Conservation (phyloP, 2,888 invertebrate species). For the Melieria picta region DNA sequence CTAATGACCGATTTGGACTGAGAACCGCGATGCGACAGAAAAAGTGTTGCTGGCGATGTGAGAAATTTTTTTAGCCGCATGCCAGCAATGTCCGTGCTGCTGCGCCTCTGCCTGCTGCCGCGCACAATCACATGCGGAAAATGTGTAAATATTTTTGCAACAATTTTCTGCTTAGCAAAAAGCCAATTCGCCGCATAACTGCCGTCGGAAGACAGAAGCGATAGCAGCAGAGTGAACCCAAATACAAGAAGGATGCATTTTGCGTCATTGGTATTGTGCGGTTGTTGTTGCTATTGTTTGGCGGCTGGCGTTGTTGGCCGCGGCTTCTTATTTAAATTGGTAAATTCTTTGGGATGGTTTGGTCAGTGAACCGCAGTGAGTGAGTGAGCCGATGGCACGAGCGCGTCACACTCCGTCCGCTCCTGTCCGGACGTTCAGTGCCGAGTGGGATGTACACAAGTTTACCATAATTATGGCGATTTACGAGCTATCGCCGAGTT, state of each 20-base stretch:
- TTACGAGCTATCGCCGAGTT: constrained; percentile 33
- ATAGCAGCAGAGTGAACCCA: neutral
- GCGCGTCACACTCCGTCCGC: neutral
- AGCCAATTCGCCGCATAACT: neutral
- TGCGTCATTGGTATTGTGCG: too few relatives aligned
- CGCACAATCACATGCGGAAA: constrained; percentile 36
- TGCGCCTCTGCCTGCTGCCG: constrained; percentile 23
- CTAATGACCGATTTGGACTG: too few relatives aligned
- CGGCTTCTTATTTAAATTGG: constrained; percentile 36
- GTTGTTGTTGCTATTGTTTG: neutral
- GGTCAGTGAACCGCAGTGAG: constrained; percentile 44
- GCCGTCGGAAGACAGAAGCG: neutral
- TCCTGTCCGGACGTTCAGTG: neutral
- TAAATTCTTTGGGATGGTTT: constrained; percentile 38
- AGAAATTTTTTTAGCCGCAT: too few relatives aligned
- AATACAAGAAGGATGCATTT: neutral
- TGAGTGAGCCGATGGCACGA: neutral
- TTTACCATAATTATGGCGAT: constrained; percentile 30
- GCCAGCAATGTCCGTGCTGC: too few relatives aligned
- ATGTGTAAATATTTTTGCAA: constrained; percentile 58
- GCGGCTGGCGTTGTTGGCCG: neutral
- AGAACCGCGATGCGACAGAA: neutral
- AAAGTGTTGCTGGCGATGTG: too few relatives aligned
- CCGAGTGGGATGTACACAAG: constrained; percentile 11
- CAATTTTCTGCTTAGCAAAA: constrained; percentile 56